Evolutionary conservation across 2,888 invertebrate genomes (phyloP), one percentile per base, ranked within the genome.

Genomic region (Drosophila borealis): DNA sequence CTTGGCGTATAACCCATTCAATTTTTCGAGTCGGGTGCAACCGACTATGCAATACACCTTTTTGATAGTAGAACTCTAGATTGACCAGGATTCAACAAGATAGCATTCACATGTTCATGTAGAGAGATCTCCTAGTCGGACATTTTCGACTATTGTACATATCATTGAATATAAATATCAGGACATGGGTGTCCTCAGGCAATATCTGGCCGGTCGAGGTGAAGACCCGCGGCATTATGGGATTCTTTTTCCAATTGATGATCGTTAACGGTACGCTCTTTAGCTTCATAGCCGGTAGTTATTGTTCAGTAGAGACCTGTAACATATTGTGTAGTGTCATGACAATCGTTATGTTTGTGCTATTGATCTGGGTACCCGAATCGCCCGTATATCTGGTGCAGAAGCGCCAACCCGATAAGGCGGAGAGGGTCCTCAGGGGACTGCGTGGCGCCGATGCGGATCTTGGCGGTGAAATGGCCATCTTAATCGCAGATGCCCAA

Each of bases 161-260:
- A 25, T 25, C 17, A 17, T 17, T 17, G 17, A 17, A 17, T 1
- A 8, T 25, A 25, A 25, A 25, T 29, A 29, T 29, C 8, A 8
- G 8, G 29, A 29, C 29, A 29, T 74, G 74, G 34, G 17, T 0
- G 10, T 54, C 0, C 9, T 65, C 4, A 79, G 63, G 2, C 85
- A 81, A 33, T 88, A 54, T 41, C 1, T 80, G 0, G 89, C 81
- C 4, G 87, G 70, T 0, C 0, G 95, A 97, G 81, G 95, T 95
- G 63, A 94, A 95, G 10, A 94, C 96, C 69, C 94, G 98, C 60
- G 98, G 98, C 0, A 94, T 95, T 0, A 92, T 98, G 1, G 97
- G 97, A 3, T 96, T 96, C 36, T 96, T 95, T 83, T 97, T 97
- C 90, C 98, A 98, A 90, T 92, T 98, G 44, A 95, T 96, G 94